Conservation (phyloP, 2,888 invertebrate genomes). For the Nymphalis c-album region DNA sequence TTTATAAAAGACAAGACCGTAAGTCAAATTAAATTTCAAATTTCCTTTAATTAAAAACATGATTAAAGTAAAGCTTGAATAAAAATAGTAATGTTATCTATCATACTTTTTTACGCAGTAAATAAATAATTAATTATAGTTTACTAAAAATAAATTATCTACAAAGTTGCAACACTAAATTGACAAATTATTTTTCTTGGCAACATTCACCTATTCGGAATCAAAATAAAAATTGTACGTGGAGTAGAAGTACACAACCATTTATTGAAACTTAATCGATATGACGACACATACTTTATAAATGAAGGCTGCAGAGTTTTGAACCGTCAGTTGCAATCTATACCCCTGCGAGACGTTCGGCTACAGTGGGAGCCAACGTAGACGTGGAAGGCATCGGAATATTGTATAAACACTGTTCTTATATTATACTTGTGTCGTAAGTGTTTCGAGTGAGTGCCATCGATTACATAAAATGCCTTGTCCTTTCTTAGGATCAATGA, state of each 20-base stretch:
- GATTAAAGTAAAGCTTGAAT: too few species aligned
- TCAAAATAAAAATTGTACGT: constrained; percentile 61
- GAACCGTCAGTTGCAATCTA: constrained; percentile 64
- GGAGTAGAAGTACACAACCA: constrained; percentile 49
- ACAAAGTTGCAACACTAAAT: constrained; percentile 9
- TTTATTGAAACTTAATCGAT: constrained; percentile 64
- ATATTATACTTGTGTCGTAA: constrained; percentile 54
- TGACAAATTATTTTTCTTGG: constrained; percentile 37
- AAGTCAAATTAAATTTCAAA: too few species aligned
- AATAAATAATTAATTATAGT: too few species aligned
- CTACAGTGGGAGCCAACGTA: constrained; percentile 80
- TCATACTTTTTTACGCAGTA: too few species aligned
- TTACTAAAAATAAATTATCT: too few species aligned
- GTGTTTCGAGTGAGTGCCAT: constrained; percentile 54
- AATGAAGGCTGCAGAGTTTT: constrained; percentile 68
- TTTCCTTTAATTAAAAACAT: too few species aligned
- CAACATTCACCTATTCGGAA: constrained; percentile 49
- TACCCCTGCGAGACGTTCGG: constrained; percentile 69
- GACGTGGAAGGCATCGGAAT: constrained; percentile 45
- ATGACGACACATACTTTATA: constrained; percentile 79
- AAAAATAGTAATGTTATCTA: too few species aligned
- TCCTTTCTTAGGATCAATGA: constrained; percentile 91
- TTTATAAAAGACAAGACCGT: too few species aligned
- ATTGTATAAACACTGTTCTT: constrained; percentile 45
- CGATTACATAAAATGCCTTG: constrained; percentile 89